Percentiles rank a stretch among this genome's conserved stretches.
phyloP scores from a whole-genome alignment of 2,797 vertebrate species.

The Channallabes apus region DNA sequence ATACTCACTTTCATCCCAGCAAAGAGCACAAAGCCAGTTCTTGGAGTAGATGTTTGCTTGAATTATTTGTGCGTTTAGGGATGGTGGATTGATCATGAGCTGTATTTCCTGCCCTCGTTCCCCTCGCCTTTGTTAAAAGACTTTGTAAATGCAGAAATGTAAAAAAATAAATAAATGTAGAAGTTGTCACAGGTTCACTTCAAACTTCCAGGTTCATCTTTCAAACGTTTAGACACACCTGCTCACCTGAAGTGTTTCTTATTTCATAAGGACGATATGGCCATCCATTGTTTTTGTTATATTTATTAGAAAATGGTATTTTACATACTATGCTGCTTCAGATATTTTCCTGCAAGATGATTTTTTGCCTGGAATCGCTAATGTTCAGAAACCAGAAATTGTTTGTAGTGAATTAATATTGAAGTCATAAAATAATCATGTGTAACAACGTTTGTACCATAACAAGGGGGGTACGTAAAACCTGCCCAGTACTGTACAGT shows the following conservation, averaged over 20 bases:
- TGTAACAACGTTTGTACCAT: too few species aligned
- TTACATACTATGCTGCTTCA: too few species aligned
- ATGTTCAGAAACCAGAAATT: too few species aligned
- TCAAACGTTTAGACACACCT: background rate
- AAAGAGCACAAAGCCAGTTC: background rate
- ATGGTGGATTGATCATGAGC: background rate
- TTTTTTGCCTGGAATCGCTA: too few species aligned
- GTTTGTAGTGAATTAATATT: too few species aligned
- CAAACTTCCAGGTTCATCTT: background rate
- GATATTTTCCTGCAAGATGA: too few species aligned
- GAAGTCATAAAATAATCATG: too few species aligned
- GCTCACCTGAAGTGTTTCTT: background rate
- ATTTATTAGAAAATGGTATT: too few species aligned
- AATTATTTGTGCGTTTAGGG: background rate
- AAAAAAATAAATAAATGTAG: background rate
- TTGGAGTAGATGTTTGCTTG: background rate
- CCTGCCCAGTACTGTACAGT: background rate
- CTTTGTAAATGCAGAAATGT: background rate
- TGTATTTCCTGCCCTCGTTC: background rate
- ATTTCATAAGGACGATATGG: too few species aligned
- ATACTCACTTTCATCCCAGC: background rate
- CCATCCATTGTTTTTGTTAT: too few species aligned
- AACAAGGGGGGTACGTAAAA: too few species aligned
- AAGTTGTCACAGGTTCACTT: background rate
- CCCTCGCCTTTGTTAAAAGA: background rate